Conservation (phyloP, 1,140 invertebrate genomes). For the Aphaenogaster rudis region DNA sequence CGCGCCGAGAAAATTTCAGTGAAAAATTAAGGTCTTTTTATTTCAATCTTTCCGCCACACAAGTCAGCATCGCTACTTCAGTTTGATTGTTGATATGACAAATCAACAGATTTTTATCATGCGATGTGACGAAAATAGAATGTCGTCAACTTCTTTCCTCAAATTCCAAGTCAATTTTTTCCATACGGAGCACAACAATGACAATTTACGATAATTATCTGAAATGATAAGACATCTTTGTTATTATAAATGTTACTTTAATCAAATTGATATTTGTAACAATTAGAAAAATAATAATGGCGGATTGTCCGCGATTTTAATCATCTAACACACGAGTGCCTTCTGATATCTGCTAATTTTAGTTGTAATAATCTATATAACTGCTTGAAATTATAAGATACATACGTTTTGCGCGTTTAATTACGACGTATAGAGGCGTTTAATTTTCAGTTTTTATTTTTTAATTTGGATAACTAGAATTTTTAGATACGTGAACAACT, state of each 20-base stretch:
- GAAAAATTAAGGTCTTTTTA: neutral
- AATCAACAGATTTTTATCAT: neutral
- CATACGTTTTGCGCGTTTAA: too few relatives aligned
- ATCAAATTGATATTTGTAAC: neutral
- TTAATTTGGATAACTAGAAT: neutral
- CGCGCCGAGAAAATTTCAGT: constrained; percentile 31
- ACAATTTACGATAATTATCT: constrained; percentile 7
- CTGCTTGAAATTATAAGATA: neutral
- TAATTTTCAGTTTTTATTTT: neutral
- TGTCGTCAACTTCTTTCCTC: neutral
- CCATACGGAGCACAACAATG: too few relatives aligned
- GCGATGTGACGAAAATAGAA: neutral
- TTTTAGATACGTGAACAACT: neutral
- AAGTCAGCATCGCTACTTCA: neutral
- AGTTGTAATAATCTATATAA: neutral
- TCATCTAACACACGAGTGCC: neutral
- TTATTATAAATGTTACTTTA: neutral
- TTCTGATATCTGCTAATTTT: neutral
- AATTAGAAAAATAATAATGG: constrained; percentile 8
- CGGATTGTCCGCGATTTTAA: neutral
- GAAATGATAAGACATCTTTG: neutral
- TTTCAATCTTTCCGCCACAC: neutral
- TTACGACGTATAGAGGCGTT: too few relatives aligned
- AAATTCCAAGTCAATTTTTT: neutral
- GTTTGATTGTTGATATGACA: neutral